These are phyloP conservation scores for Anniella stebbinsi DNA, from an alignment of 2,797 vertebrate genomes.

Conservation along the genomic window DNA sequence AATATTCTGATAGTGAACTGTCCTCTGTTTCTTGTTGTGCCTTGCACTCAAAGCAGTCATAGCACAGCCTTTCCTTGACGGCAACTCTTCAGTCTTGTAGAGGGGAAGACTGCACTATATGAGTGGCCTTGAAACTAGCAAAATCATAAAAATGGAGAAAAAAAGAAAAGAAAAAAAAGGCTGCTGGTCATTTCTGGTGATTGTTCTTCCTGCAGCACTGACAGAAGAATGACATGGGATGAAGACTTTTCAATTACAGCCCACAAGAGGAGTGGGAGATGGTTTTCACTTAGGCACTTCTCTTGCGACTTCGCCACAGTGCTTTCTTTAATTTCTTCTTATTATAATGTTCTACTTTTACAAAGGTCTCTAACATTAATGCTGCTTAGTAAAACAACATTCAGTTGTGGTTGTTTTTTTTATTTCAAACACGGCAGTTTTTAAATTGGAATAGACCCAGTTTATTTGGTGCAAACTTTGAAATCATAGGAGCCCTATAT, in stretches of 20 bases:
- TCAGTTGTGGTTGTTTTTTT: constrained; percentile 65
- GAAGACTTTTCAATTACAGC: constrained; percentile 78
- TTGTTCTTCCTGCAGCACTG: constrained; percentile 82
- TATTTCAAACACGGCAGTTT: constrained; percentile 75
- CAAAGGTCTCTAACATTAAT: constrained; percentile 74
- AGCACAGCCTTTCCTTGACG: constrained; percentile 88
- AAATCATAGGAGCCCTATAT: constrained; percentile 76
- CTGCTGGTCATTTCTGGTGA: constrained; percentile 81
- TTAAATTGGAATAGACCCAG: constrained; percentile 75
- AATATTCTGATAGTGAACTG: constrained; percentile 97
- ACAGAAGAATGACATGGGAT: constrained; percentile 85
- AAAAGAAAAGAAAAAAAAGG: constrained; percentile 66
- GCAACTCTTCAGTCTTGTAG: constrained; percentile 84
- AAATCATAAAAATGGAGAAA: constrained; percentile 44
- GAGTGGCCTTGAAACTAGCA: constrained; percentile 86
- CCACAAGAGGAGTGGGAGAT: constrained; percentile 76
- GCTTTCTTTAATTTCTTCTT: constrained; percentile 80
- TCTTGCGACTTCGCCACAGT: constrained; percentile 78
- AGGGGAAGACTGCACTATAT: constrained; percentile 88
- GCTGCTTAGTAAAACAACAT: constrained; percentile 74
- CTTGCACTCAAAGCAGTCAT: constrained; percentile 86
- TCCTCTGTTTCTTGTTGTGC: constrained; percentile 95
- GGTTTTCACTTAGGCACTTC: constrained; percentile 71
- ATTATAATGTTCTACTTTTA: constrained; percentile 75
- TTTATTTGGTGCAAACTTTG: constrained; percentile 70